phyloP scores from a whole-genome alignment of 2,888 invertebrate genomes.

The Pasiphila rectangulata region DNA sequence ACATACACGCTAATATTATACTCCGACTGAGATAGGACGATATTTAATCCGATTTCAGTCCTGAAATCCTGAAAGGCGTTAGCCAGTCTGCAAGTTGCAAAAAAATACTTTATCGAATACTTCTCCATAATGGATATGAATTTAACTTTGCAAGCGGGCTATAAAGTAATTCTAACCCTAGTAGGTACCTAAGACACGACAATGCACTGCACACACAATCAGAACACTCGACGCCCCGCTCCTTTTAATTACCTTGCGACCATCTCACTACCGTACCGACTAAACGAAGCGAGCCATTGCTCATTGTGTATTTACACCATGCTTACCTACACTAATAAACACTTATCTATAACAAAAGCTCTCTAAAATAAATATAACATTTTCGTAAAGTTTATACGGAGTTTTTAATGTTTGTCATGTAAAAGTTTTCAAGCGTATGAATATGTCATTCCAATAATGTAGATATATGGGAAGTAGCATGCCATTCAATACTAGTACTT shows the following conservation, averaged over 20 bases:
- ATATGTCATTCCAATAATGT: constrained; percentile 42
- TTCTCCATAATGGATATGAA: no score
- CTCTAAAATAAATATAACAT: constrained; percentile 39
- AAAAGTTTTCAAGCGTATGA: constrained; percentile 20
- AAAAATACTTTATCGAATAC: no score
- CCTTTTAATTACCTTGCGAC: constrained; percentile 21
- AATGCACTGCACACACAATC: constrained; percentile 61
- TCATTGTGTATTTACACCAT: constrained; percentile 61
- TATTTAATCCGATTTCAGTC: no score
- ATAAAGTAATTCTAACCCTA: constrained; percentile 31
- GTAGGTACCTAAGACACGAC: constrained; percentile 43
- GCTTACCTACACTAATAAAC: constrained; percentile 59
- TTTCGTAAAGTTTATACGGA: constrained; percentile 2
- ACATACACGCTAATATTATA: no score
- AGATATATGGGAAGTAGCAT: constrained; percentile 41
- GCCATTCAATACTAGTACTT: constrained; percentile 37
- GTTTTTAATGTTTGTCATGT: constrained; percentile 13
- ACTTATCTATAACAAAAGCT: constrained; percentile 54
- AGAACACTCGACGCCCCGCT: constrained; percentile 46
- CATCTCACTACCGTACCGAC: constrained; percentile 55
- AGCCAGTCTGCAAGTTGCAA: not conserved
- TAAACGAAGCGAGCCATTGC: constrained; percentile 54
- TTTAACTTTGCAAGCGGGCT: constrained; percentile 33
- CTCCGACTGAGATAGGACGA: no score
- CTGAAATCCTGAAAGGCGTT: not conserved